Base-by-base conservation (phyloP, 2,888 invertebrate genomes). In the Melipona bicolor region DNA sequence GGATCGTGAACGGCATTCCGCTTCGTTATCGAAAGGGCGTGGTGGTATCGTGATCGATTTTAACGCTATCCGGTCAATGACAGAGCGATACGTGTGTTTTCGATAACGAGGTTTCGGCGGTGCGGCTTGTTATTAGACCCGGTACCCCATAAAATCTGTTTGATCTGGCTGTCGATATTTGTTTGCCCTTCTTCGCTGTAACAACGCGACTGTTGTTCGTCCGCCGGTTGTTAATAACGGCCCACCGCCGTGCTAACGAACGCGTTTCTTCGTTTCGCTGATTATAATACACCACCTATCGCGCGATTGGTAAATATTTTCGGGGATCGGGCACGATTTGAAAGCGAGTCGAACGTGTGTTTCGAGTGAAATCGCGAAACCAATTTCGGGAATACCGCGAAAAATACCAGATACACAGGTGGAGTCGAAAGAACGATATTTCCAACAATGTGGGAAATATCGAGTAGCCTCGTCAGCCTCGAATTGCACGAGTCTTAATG, bases 1-100 rank as follows among this genome's bases (percentile, higher is more conserved):
- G 32, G 27, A 59, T 64, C 64, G 64, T 64, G 79, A 64, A 84
- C 79, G 69, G 77, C 74, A 83, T 74, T 70, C 75, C 75, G 70
- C 79, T 79, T 83, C 83, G 85, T 85, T 85, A 71, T 79, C 79
- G 81, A 80, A 73, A 77, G 79, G 77, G 73, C 83, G 79, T 83
- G 84, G 79, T 83, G 84, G 74, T 69, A 69, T 64, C 64, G 73
- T 49, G 64, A 84, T 83, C 79, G 79, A 83, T 83, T 84, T 84
- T 83, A 79, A 83, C 83, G 82, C 82, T 56, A 70, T 69, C 72
- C 82, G 73, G 77, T 76, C 83, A 77, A 82, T 82, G 83, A 77
- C 77, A 73, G 82, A 62, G 32, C 77, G 77, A 80, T 67, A 73
- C 72, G 67, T 62, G 71, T 72, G 79, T 79, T 73, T 81, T 81